Evolutionary conservation across 2,113 vertebrate species (phyloP), one percentile per base, ranked within the genome.

Genomic region (Passerina amoena): DNA sequence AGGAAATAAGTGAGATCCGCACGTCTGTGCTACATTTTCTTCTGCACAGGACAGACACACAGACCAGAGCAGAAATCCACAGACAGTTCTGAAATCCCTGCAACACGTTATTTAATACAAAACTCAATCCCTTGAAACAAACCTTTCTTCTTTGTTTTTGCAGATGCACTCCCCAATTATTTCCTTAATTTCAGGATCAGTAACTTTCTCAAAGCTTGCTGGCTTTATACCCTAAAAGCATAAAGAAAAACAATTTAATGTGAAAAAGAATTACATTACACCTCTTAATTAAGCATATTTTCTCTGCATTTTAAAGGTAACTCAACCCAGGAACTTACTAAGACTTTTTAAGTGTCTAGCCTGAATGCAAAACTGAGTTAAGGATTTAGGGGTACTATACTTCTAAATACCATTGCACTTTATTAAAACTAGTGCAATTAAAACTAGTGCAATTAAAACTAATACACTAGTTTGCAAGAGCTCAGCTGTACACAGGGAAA

Each of bases 161-260:
- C 99, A 99, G 97, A 99, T 99, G 83, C 99, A 99, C 94, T 99
- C 99, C 13, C 99, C 99, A 77, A 99, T 99, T 96, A 99, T 99
- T 97, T 99, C 99, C 94, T 99, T 99, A 79, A 99, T 99, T 98
- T 99, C 99, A 59, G 99, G 99, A 91, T 99, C 99, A 3, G 98
- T 98, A 85, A 99, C 99, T 97, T 99, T 99, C 93, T 98, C 97
- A 97, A 98, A 99, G 97, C 99, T 99, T 95, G 99, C 99, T 75
- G 99, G 99, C 97, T 99, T 99, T 96, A 99, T 99, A 71, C 99
- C 99, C 99, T 99, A 81, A 87, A 97, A 96, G 17, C 10, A 82
- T 0, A 71, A 35, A 93, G 54, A 73, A 96, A 76, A 84, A 73
- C 8, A 56, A 71, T 35, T 90, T 23, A 78, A 35, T 79, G 38